Evolutionary conservation across 2,113 vertebrate genomes (phyloP), one percentile per base, ranked within the genome.

Genomic region (Phocoena sinus): DNA sequence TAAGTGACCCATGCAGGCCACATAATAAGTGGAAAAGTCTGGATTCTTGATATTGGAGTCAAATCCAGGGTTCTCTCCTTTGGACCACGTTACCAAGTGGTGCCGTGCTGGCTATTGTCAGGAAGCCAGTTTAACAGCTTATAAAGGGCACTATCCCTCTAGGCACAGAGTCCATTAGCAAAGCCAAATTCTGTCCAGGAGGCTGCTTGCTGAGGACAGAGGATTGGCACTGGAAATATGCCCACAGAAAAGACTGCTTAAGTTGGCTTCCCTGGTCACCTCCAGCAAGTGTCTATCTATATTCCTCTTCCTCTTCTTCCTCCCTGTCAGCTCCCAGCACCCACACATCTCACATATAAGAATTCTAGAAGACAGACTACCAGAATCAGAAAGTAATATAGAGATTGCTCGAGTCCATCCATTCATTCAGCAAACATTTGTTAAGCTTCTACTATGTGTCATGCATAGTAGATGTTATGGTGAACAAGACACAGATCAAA

Each of bases 121-220:
- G 89, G 70, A 95, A 91, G 77, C 56, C 65, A 94, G 21, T 79
- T 90, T 87, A 94, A 89, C 62, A 85, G 92, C 63, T 94, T 80
- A 63, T 71, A 62, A 97, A 96, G 89, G 92, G 21, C 60, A 85
- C 68, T 65, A 9, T 83, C 63, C 79, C 83, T 89, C 62, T 25
- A 88, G 93, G 67, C 60, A 84, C 76, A 79, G 62, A 92, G 84
- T 41, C 74, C 79, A 77, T 86, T 74, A 93, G 25, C 86, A 68
- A 94, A 96, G 68, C 63, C 70, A 71, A 21, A 80, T 89, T 87
- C 85, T 58, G 38, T 56, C 73, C 93, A 81, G 58, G 91, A 96
- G 50, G 21, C 50, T 91, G 38, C 65, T 89, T 53, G 63, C 56
- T 80, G 79, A 96, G 44, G 85, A 87, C 73, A 53, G 90, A 86